Evolutionary conservation across 1,140 invertebrate genomes (phyloP), one percentile per base, ranked within the genome.

Genomic region (Heliconius hewitsoni): DNA sequence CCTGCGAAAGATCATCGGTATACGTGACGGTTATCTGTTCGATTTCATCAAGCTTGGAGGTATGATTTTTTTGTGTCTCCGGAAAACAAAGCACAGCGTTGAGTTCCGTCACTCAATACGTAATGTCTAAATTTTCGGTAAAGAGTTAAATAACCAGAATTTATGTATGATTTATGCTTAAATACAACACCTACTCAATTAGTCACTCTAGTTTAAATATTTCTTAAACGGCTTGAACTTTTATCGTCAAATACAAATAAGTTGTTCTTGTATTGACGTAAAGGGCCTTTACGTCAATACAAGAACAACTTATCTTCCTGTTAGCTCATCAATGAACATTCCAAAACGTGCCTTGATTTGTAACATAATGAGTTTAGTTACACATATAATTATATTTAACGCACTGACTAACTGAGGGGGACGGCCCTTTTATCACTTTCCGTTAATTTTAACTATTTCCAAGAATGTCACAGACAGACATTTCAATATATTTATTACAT

Each of bases 311-410:
- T 37, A 39, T 72, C 30, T 42, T 3, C 5, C 23, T 9, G 18
- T 72, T 9, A 72, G 1, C n/a, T 72, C 34, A 39, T 72, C 71
- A 72, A 37, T 39, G 37, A 72, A 3, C 71, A 42, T 72, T 72
- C 37, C 37, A 39, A 72, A 42, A 72, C 71, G 71, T 42, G 71
- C 60, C 27, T 72, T 72, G 71, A 72, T 72, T 72, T 72, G 71
- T 72, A 72, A 72, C 18, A 6, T 72, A 72, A 72, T 72, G 39
- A 72, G 34, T 46, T 46, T 5, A 16, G 42, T 46, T 16, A 16
- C 4, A 46, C 42, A 46, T 46, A 46, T 46, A 46, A 46, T 46
- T 39, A 72, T 72, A 71, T 3, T 37, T 71, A 71, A 39, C 37
- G n/a, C 37, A 27, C 71, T 42, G 30, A 37, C 30, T 71, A 39